These are phyloP conservation scores for Trogon surrucura DNA, from an alignment of 2,113 vertebrate species.

Conservation along the genomic window DNA sequence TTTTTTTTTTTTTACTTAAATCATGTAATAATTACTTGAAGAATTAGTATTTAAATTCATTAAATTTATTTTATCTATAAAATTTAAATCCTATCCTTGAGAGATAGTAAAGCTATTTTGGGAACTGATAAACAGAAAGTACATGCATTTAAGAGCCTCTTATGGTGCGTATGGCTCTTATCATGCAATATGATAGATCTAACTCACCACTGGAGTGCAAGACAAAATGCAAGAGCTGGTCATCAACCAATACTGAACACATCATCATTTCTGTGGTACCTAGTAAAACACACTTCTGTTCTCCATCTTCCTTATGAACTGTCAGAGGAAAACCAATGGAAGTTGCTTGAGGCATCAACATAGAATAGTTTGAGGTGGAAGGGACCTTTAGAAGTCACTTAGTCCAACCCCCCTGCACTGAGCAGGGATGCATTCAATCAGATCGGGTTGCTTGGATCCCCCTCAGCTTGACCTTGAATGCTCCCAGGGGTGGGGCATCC, in stretches of 20 bases:
- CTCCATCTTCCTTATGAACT: neutral
- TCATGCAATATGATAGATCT: neutral
- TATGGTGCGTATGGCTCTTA: rapidly evolving
- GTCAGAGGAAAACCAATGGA: neutral
- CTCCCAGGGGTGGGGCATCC: neutral
- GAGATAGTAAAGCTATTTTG: neutral
- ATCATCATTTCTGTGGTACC: neutral
- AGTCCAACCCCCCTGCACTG: neutral
- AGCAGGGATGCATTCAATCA: neutral
- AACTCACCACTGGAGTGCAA: neutral
- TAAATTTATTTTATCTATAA: no score
- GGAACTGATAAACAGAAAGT: neutral
- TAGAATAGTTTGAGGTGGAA: neutral
- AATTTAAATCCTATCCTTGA: neutral
- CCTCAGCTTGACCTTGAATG: neutral
- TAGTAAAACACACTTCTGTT: neutral
- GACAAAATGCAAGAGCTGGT: neutral
- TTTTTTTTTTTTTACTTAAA: neutral
- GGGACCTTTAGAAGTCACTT: neutral
- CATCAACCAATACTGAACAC: neutral
- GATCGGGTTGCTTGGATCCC: neutral
- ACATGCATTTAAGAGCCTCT: neutral
- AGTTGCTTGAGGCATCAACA: neutral
- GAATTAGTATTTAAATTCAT: neutral
- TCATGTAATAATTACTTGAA: neutral